These are phyloP conservation scores for Macrosteles quadrilineatus DNA, from an alignment of 1,140 invertebrate species.

Conservation along the genomic window DNA sequence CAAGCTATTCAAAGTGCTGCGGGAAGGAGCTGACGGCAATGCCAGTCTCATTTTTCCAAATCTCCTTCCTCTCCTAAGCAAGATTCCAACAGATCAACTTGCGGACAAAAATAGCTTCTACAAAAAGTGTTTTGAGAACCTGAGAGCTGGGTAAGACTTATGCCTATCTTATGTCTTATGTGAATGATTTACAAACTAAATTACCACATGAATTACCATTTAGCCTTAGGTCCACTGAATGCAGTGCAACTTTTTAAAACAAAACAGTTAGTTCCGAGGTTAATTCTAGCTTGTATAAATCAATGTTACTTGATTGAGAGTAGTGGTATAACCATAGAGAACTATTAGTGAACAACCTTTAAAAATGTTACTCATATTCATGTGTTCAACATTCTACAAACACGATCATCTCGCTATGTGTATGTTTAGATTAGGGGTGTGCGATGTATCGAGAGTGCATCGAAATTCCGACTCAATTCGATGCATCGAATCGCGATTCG, in stretches of 20 bases:
- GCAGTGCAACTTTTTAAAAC: not conserved
- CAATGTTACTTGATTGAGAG: not conserved
- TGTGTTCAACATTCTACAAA: not conserved
- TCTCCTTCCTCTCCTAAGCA: conserved; percentile 70
- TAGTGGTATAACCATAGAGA: too few relatives aligned
- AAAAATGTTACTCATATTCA: not conserved
- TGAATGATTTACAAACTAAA: not conserved
- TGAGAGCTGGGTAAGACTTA: conserved; percentile 60
- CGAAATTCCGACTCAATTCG: not conserved
- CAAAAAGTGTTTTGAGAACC: conserved; percentile 66
- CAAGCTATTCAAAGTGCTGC: conserved; percentile 66
- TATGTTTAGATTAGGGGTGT: not conserved
- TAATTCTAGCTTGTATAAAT: not conserved
- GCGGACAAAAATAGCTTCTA: conserved; percentile 59
- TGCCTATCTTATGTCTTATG: not conserved
- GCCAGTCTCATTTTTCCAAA: conserved; percentile 70
- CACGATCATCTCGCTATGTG: not conserved
- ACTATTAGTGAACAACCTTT: too few relatives aligned
- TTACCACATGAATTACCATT: conserved; percentile 19
- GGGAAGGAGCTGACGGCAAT: conserved; percentile 65
- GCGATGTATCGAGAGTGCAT: not conserved
- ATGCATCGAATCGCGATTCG: too few relatives aligned
- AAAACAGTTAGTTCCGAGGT: not conserved
- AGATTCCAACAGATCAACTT: conserved; percentile 60
- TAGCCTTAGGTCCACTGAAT: not conserved